phyloP scores from a whole-genome alignment of 1,140 invertebrate species.

The Zelostemma sp. region DNA sequence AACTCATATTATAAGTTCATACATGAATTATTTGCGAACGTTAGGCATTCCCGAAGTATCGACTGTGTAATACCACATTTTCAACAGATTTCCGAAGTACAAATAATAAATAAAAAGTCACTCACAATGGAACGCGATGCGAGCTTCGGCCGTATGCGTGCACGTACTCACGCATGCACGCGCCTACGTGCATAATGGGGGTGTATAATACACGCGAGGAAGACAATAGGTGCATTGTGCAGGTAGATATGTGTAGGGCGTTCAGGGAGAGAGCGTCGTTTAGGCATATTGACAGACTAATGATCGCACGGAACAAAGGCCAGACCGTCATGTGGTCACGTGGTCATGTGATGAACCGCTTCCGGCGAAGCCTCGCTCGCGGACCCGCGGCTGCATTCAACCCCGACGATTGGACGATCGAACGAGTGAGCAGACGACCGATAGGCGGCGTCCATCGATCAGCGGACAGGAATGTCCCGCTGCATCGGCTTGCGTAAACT shows the following conservation, averaged over 20 bases:
- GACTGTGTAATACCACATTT: too few species aligned
- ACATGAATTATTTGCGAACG: too few species aligned
- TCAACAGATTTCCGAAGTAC: not conserved
- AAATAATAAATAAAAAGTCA: constrained; percentile 6
- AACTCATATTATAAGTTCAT: too few species aligned
- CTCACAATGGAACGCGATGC: not conserved
- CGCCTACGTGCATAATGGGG: constrained; percentile 62
- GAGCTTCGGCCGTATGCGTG: constrained; percentile 6
- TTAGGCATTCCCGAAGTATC: too few species aligned
- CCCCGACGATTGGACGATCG: constrained; percentile 36
- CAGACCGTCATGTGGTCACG: constrained; percentile 66
- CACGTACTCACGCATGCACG: constrained; percentile 41
- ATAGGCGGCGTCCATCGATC: constrained; percentile 63
- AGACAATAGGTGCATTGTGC: constrained; percentile 69
- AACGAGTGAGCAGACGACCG: constrained; percentile 28
- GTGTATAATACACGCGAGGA: constrained; percentile 65
- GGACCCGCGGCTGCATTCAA: constrained; percentile 56
- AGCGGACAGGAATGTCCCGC: constrained; percentile 45
- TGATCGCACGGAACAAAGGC: constrained; percentile 68
- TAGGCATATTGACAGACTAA: constrained; percentile 71
- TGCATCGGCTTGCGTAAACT: not conserved
- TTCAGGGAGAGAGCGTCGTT: constrained; percentile 57
- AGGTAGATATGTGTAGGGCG: constrained; percentile 57
- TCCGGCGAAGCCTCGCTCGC: constrained; percentile 59
- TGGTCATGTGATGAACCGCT: constrained; percentile 68